Base-by-base conservation (phyloP, 1,140 invertebrate species). In the Hesperophylax magnus region DNA sequence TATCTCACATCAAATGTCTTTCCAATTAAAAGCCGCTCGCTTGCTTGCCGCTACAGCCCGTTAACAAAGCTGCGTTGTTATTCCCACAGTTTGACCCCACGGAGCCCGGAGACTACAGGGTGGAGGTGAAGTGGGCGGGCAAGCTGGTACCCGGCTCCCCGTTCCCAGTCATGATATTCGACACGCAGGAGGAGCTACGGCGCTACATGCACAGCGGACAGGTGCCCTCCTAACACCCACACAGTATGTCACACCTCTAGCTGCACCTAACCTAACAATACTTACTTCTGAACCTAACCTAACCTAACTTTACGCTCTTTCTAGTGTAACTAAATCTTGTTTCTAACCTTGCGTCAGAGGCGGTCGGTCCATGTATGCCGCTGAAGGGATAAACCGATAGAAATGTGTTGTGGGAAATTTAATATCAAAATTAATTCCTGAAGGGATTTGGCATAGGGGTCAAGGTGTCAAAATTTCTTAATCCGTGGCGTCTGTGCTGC, bases 151-250 rank as follows among this genome's bases (percentile, higher is more conserved):
- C 97, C 52, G 98, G 98, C 9, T 99, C 97, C 56, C 99, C 99
- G 0, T 99, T 99, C 91, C 94, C 96, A 65, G 98, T 99, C 74
- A 98, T 99, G 94, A 99, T 99, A 85, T 98, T 99, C 88, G 98
- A 99, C 86, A 99, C 98, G 8, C 96, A 98, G 88, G 97, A 99
- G 87, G 98, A 99, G 90, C 92, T 99, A 63, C 90, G 93, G 78
- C 88, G 92, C 83, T 93, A 93, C 86, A 86, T 92, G 69, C 83
- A 84, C 69, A 84, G 80, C 27, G 83, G 83, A 74, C 83, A 84
- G 80, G 61, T 84, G 18, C 83, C 80, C 56, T 74, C 78, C 58
- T 80, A 67, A 80, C 72, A 74, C 71, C 71, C 34, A 39, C 71
- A 31, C 72, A 76, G 72, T 76, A 76, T 76, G 72, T 76, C 72